These are phyloP conservation scores for Diadema setosum DNA, from an alignment of 35 echinoderm and acorn worm genomes.

Conservation along the genomic window DNA sequence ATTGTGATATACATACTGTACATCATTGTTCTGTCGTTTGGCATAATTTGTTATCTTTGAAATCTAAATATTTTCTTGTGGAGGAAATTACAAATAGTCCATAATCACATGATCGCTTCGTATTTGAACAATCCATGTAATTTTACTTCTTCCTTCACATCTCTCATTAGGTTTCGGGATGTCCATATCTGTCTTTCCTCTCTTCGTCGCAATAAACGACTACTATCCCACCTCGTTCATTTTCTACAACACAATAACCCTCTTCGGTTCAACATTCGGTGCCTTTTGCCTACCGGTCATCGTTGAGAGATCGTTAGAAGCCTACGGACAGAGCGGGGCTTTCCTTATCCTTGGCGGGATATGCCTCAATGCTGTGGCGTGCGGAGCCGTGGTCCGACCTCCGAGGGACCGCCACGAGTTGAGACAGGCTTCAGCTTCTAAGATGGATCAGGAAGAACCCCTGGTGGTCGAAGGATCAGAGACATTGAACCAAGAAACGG, in stretches of 20 bases:
- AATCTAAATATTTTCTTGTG: not conserved
- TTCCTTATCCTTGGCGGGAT: not conserved
- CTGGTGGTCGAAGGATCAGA: too few relatives aligned
- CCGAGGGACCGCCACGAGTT: not conserved
- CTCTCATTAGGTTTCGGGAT: slow-evolving; percentile 2
- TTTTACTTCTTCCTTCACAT: not conserved
- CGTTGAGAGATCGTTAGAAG: not conserved
- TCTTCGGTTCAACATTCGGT: not conserved
- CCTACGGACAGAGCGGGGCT: not conserved
- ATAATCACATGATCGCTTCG: not conserved
- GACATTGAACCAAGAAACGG: too few relatives aligned
- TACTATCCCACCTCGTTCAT: not conserved
- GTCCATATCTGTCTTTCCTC: not conserved
- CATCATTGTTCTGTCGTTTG: not conserved
- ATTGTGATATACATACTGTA: not conserved
- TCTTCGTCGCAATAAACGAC: not conserved
- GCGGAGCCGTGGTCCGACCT: not conserved
- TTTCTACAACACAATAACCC: not conserved
- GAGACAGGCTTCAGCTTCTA: too few relatives aligned
- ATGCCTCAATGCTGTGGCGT: not conserved
- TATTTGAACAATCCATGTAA: not conserved
- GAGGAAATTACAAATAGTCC: not conserved
- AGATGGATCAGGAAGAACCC: too few relatives aligned
- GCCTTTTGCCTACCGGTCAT: not conserved
- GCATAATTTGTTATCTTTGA: not conserved